Base-by-base conservation (phyloP, 2,888 invertebrate species). In the Metacarcinus magister region DNA sequence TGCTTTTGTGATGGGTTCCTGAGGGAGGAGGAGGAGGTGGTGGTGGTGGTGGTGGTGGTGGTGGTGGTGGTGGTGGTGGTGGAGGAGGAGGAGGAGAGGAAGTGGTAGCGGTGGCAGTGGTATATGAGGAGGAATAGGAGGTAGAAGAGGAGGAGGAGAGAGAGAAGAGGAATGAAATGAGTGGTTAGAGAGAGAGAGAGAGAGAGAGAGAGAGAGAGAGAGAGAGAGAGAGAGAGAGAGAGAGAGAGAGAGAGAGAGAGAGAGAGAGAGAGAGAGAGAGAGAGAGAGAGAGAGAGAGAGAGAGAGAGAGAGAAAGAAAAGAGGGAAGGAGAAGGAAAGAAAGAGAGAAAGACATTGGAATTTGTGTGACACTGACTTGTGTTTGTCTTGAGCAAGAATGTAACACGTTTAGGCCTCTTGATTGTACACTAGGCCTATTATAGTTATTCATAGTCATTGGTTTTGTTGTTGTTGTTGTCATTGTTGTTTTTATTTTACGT, bases 1-100 rank as follows among this genome's bases (percentile, higher is more conserved):
- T 93, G 93, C 67, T 67, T 39, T 32, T 92, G 60, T 39, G 92
- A 92, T 92, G 93, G 39, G 75, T 44, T 91, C 91, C 46, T 91
- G 91, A 44, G 39, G 75, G n/a, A 28, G 87, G 39, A 0, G 43
- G 10, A 39, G 43, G 75, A 75, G 32, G 75, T 75, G 75, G 43
- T 44, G 91, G 44, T 23, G 44, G 46, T 44, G 23, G 43, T 28
- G n/a, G 48, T 46, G 91, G 46, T n/a, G 48, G n/a, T n/a, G 46
- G 3, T n/a, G 91, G 46, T 46, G 48, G 44, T 3, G 46, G 28
- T 28, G n/a, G 19, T 4, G 48, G 19, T 19, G 39, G 32, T 8
- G 39, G 87, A 87, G 39, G 39, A 87, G 39, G 39, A n/a, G 32
- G 39, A 87, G 87, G 32, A 28, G 39, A 87, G 82, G 23, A 32